Evolutionary conservation across 2,888 invertebrate genomes (phyloP).

Genomic region (Dexiosoma caninum): DNA sequence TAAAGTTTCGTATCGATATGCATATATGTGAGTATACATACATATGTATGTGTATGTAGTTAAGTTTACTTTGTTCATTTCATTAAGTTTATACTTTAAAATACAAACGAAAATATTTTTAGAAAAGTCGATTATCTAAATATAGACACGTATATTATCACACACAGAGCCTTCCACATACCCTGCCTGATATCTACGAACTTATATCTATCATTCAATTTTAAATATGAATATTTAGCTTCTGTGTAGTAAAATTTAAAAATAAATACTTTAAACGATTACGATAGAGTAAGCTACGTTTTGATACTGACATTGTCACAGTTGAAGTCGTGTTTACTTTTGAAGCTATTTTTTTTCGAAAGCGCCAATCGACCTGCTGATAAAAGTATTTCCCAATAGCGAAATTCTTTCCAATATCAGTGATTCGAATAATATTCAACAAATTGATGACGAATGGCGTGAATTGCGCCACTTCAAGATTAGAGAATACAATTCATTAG

Average conservation of each 20-base stretch:
- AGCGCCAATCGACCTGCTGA: too few relatives aligned
- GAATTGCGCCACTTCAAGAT: too few relatives aligned
- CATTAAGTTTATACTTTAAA: neutral
- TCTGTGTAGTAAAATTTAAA: slow-evolving; percentile 4
- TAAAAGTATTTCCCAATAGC: too few relatives aligned
- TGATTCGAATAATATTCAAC: too few relatives aligned
- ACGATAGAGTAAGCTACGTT: too few relatives aligned
- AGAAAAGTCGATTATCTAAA: slow-evolving; percentile 56
- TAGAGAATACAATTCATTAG: too few relatives aligned
- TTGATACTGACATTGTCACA: neutral
- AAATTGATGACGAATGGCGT: too few relatives aligned
- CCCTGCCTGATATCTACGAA: too few relatives aligned
- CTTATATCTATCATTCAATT: too few relatives aligned
- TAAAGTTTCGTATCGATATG: neutral
- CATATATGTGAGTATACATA: neutral
- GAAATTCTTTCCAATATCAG: too few relatives aligned
- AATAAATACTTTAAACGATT: neutral
- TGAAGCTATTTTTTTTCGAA: too few relatives aligned
- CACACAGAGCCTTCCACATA: neutral
- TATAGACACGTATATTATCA: slow-evolving; percentile 4
- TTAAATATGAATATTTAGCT: neutral
- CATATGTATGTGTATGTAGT: neutral
- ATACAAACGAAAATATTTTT: slow-evolving; percentile 44
- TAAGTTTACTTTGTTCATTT: neutral
- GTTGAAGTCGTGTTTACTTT: too few relatives aligned